phyloP scores from a whole-genome alignment of 2,888 invertebrate genomes.

The Exephanes ischioxanthus region DNA sequence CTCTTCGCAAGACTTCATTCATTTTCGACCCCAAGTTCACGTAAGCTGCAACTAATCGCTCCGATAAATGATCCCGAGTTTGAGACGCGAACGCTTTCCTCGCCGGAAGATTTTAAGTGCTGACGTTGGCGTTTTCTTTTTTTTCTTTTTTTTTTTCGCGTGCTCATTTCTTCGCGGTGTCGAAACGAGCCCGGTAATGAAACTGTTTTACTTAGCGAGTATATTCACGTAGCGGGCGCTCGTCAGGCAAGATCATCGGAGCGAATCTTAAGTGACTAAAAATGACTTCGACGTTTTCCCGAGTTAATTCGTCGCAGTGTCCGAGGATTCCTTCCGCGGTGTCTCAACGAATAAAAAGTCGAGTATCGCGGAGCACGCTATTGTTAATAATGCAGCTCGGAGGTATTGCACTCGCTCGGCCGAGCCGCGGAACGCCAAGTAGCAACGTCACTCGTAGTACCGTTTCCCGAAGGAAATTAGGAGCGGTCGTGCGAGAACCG shows the following conservation, averaged over 20 bases:
- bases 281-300: slow-evolving; percentile 23
- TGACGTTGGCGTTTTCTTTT: slow-evolving; percentile 67
- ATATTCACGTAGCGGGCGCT: slow-evolving; percentile 13
- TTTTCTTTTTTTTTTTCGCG: slow-evolving; percentile 30
- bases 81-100: background rate
- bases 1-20: background rate
- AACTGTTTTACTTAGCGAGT: slow-evolving; percentile 48
- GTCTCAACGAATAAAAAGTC: slow-evolving; percentile 39
- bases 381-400: slow-evolving; percentile 59
- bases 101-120: slow-evolving; percentile 65
- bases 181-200: slow-evolving; percentile 23
- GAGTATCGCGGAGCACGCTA: slow-evolving; percentile 17
- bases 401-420: slow-evolving; percentile 51
- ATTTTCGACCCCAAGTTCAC: slow-evolving; percentile 30
- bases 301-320: slow-evolving; percentile 32
- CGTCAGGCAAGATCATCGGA: background rate
- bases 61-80: slow-evolving; percentile 20
- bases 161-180: slow-evolving; percentile 13
- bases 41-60: slow-evolving; percentile 2
- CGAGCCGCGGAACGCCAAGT: slow-evolving; percentile 36
- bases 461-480: slow-evolving; percentile 85
- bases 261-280: background rate
- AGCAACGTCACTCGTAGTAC: slow-evolving; percentile 78
- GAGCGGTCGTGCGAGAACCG: slow-evolving; percentile 70
- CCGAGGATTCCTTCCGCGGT: slow-evolving; percentile 25